Base-by-base conservation (phyloP, 2,888 invertebrate species). In the Bhutanitis thaidina region DNA sequence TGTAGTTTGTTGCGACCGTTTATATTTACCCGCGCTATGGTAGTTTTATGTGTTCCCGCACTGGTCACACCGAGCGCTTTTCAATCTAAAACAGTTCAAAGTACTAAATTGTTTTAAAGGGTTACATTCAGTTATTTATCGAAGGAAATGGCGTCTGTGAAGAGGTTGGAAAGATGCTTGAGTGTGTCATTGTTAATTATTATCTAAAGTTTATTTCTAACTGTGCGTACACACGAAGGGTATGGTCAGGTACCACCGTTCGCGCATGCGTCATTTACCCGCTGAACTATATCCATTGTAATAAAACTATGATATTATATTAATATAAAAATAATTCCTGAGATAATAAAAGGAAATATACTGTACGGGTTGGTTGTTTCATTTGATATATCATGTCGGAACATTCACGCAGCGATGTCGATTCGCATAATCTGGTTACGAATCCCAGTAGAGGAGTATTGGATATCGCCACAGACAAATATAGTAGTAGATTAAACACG, bases 321-420 rank as follows among this genome's bases (percentile, higher is more conserved):
- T 80, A 80, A 74, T 80, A 82, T 80, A 78, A 81, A 80, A 82
- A 84, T 79, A 79, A 83, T 84, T 85, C 84, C 85, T 85, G 81
- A 81, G 72, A 84, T 80, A 86, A 85, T 82, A 83, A 86, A 86
- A 80, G 73, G 76, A 77, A 72, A 67, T 80, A 77, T 77, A 80
- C 79, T 79, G 74, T 69, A 76, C 61, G 61, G n/a, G 25, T 41
- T 49, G 37, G 58, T 62, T 70, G 79, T 83, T 84, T 70, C 76
- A 78, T 81, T 76, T 41, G 1, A 29, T 27, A 27, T 8, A n/a
- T n/a, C n/a, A n/a, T n/a, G n/a, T n/a, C n/a, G n/a, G n/a, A n/a
- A n/a, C n/a, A n/a, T n/a, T n/a, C n/a, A n/a, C n/a, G n/a, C n/a
- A n/a, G n/a, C n/a, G n/a, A n/a, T n/a, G n/a, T n/a, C n/a, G n/a